Conservation (phyloP, 1,140 invertebrate genomes). For the Drosophila watanabei region DNA sequence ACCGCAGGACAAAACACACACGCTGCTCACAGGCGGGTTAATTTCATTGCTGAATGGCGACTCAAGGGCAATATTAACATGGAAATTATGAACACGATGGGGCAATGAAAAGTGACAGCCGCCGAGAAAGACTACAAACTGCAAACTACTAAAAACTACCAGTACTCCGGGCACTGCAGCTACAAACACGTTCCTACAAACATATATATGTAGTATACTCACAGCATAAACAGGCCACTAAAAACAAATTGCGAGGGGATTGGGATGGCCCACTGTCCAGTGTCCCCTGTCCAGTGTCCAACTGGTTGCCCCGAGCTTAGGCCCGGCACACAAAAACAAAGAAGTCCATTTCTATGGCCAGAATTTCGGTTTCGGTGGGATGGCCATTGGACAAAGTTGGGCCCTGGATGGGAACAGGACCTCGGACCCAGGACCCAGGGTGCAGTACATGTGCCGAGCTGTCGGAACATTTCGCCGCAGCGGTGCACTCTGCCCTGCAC, state of each 20-base stretch:
- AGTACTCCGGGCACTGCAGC: slow-evolving; percentile 33
- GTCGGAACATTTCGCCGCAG: slow-evolving; percentile 70
- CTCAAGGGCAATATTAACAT: slow-evolving; percentile 84
- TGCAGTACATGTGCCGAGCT: slow-evolving; percentile 49
- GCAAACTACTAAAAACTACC: slow-evolving; percentile 38
- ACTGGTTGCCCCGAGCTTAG: slow-evolving; percentile 33
- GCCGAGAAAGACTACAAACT: slow-evolving; percentile 53
- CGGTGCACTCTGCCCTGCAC: slow-evolving; percentile 59
- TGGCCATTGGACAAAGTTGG: slow-evolving; percentile 10
- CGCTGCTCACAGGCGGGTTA: slow-evolving; percentile 48
- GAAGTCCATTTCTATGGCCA: slow-evolving; percentile 37
- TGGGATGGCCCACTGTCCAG: slow-evolving; percentile 2
- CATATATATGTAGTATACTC: slow-evolving; percentile 1
- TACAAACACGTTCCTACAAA: not conserved
- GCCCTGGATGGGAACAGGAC: not conserved
- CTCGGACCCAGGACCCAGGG: not conserved
- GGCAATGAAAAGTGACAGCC: slow-evolving; percentile 73
- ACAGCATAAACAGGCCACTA: slow-evolving; percentile 64
- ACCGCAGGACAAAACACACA: slow-evolving; percentile 48
- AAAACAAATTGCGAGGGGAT: slow-evolving; percentile 60
- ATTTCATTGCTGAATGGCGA: slow-evolving; percentile 80
- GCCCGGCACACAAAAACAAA: slow-evolving; percentile 48
- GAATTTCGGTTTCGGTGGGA: not conserved
- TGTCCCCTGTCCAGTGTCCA: slow-evolving; percentile 11
- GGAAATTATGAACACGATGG: slow-evolving; percentile 72